Percentiles rank a stretch among this genome's conserved stretches.
These are phyloP conservation scores for Bombus breviceps DNA, from an alignment of 1,140 invertebrate species.

Conservation along the genomic window DNA sequence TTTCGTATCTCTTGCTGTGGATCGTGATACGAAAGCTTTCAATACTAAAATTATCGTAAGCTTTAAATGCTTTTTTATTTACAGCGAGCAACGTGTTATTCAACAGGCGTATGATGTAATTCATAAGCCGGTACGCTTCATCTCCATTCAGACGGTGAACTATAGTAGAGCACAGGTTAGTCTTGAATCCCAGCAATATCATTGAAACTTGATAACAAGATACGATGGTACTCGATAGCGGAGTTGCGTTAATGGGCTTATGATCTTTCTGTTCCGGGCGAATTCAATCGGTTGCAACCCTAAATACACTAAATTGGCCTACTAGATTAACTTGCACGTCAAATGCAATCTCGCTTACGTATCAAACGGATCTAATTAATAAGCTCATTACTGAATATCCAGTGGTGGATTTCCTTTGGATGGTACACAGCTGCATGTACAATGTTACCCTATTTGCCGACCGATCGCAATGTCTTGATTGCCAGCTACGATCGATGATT, in stretches of 20 bases:
- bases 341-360: slow-evolving; percentile 33
- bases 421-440: not conserved
- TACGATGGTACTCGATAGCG: slow-evolving; percentile 6
- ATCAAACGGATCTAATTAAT: slow-evolving; percentile 38
- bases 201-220: slow-evolving; percentile 32
- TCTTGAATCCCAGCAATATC: not conserved
- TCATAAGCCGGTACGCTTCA: not conserved
- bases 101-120: not conserved
- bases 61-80: not conserved
- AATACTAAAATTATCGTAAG: too few relatives aligned
- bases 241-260: slow-evolving; percentile 30
- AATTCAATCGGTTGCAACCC: not conserved
- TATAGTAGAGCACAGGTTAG: too few relatives aligned
- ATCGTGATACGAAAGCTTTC: too few relatives aligned
- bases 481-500: not conserved
- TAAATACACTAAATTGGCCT: slow-evolving; percentile 39
- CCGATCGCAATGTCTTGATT: not conserved
- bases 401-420: slow-evolving; percentile 28
- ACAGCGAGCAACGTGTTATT: not conserved
- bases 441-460: slow-evolving; percentile 6
- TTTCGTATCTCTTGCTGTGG: too few relatives aligned
- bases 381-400: slow-evolving; percentile 35
- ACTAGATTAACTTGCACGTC: slow-evolving; percentile 42
- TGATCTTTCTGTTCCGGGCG: slow-evolving; percentile 34
- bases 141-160: not conserved